Base-by-base conservation (phyloP, 2,888 invertebrate genomes). In the Syrphus vitripennis region DNA sequence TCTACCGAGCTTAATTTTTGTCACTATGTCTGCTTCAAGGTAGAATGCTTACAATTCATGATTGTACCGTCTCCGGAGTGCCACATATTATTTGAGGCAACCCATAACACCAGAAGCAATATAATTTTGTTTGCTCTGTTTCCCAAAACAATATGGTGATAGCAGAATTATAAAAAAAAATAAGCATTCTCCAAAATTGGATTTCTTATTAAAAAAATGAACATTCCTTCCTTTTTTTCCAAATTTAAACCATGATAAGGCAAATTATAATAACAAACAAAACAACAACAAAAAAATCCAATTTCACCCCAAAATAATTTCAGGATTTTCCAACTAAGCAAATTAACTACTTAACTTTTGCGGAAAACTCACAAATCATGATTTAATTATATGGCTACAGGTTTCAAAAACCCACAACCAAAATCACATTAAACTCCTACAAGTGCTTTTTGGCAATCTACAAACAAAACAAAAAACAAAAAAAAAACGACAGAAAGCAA, bases 361-460 rank as follows among this genome's bases (percentile, higher is more conserved):
- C n/a, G 34, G 4, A 55, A 70, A 70, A 70, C 70, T 70, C 53
- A 42, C 70, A 70, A 67, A 67, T 67, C 67, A 67, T 67, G 48
- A 67, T 67, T 67, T 67, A 67, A 67, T 67, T 67, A 50, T 67
- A 50, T 50, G 67, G 67, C 67, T 67, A 67, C 67, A 67, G 67
- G 67, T 67, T 50, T 50, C 24, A 4, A 65, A 34, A 61, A n/a
- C 40, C 50, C 50, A 14, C 29, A 50, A 37, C 40, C 29, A 65
- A 34, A 53, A 77, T 59, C 16, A 57, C 57, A 70, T 61, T 21
- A 48, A 53, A 79, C 61, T 53, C 45, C 53, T 72, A 79, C 63
- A 79, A 72, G 75, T 82, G 77, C 70, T 71, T 34, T 67, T 67
- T 65, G 40, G 45, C 29, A 65, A 63, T 63, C 26, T 65, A 31